phyloP scores from a whole-genome alignment of 1,140 invertebrate genomes.

The Drosophila littoralis region DNA sequence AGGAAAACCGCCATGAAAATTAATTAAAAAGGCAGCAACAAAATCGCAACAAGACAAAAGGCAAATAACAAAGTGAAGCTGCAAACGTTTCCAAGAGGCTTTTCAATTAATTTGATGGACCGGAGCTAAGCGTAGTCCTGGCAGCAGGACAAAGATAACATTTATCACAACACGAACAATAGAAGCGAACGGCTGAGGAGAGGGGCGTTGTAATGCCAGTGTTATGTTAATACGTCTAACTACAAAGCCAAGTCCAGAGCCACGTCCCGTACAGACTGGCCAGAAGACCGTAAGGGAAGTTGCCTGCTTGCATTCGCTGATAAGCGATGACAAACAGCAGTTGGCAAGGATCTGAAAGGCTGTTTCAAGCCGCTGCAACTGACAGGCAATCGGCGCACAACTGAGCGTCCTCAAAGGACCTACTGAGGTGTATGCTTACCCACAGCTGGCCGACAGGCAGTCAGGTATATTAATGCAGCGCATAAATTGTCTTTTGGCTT shows the following conservation, averaged over 20 bases:
- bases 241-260: conserved; percentile 23
- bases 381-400: conserved; percentile 15
- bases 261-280: conserved; percentile 41
- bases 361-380: conserved; percentile 6
- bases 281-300: conserved; percentile 21
- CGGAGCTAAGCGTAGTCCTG: conserved; percentile 32
- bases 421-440: conserved; percentile 8
- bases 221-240: conserved; percentile 47
- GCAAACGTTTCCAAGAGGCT: conserved; percentile 30
- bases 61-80: conserved; percentile 47
- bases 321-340: conserved; percentile 77
- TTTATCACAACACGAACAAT: conserved; percentile 53
- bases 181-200: background rate
- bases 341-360: conserved; percentile 14
- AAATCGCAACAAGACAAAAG: conserved; percentile 46
- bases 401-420: conserved; percentile 1
- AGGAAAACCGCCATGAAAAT: conserved; percentile 49
- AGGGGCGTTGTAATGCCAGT: background rate
- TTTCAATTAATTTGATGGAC: conserved; percentile 75
- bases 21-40: conserved; percentile 63
- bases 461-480: conserved; percentile 46
- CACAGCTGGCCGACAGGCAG: background rate
- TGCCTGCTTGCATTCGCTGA: conserved; percentile 45
- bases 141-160: conserved; percentile 38
- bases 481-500: conserved; percentile 53